phyloP scores from a whole-genome alignment of 2,113 vertebrate genomes.

The Nothobranchius kuhntae region DNA sequence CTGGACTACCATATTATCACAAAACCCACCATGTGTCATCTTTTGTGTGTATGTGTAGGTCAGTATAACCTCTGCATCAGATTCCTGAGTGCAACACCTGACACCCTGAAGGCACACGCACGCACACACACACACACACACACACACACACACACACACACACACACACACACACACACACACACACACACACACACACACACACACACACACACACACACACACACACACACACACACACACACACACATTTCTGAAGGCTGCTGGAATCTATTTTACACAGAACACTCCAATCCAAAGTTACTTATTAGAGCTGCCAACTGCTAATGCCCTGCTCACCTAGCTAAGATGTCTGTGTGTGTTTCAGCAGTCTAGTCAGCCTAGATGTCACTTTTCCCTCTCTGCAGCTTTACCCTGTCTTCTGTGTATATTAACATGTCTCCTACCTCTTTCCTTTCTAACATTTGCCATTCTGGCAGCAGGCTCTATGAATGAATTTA shows the following conservation, averaged over 20 bases:
- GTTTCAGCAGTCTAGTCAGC: conserved; percentile 11
- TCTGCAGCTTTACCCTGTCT: conserved; percentile 7
- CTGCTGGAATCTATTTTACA: conserved; percentile 44
- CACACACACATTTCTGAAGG: conserved; percentile 15
- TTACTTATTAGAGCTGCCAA: conserved; percentile 51
- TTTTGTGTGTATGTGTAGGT: conserved; percentile 31
- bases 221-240: conserved; percentile 1
- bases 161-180: too few relatives aligned
- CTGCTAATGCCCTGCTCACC: conserved; percentile 23
- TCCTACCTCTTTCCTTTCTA: neutral
- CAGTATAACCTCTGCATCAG: conserved; percentile 49
- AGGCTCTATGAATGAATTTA: neutral
- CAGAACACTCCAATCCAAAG: conserved; percentile 48
- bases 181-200: too few relatives aligned
- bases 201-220: too few relatives aligned
- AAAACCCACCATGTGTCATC: conserved; percentile 46
- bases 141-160: too few relatives aligned
- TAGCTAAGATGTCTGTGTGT: conserved; percentile 19
- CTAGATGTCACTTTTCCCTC: conserved; percentile 13
- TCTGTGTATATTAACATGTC: conserved; percentile 1
- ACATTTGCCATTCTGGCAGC: neutral
- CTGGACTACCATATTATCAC: conserved; percentile 35
- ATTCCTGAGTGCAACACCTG: conserved; percentile 47
- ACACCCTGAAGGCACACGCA: conserved; percentile 6
- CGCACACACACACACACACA: too few relatives aligned